Conservation (phyloP, 2,113 vertebrate species). For the Ophthalmolycus amberensis region DNA sequence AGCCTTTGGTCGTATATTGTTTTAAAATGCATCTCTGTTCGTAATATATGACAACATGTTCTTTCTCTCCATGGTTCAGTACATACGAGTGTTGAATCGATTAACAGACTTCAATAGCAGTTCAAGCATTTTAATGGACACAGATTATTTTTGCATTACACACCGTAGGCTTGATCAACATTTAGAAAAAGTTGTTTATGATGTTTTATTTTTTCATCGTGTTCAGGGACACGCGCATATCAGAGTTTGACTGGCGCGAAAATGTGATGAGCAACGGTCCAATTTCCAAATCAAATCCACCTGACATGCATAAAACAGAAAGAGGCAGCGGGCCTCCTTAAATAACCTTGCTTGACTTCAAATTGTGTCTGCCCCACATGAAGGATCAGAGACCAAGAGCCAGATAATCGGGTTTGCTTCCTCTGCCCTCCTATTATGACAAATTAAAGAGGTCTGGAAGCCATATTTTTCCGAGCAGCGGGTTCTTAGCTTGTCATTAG, state of each 20-base stretch:
- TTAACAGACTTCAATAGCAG: background rate
- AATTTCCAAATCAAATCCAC: constrained; percentile 80
- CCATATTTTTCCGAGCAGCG: constrained; percentile 78
- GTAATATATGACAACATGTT: constrained; percentile 33
- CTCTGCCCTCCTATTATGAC: constrained; percentile 83
- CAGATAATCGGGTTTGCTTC: constrained; percentile 82
- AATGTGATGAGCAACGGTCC: constrained; percentile 73
- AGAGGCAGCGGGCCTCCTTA: constrained; percentile 64
- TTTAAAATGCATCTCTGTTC: constrained; percentile 24
- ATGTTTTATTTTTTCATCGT: constrained; percentile 26
- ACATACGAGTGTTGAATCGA: constrained; percentile 25
- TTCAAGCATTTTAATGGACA: background rate
- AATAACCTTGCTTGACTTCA: constrained; percentile 76
- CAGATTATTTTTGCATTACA: constrained; percentile 30
- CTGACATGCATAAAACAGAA: constrained; percentile 64
- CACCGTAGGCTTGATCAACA: constrained; percentile 6
- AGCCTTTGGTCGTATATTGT: constrained; percentile 27
- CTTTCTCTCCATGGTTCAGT: background rate
- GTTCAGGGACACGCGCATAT: constrained; percentile 52
- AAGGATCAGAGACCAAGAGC: constrained; percentile 74
- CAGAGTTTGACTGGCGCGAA: constrained; percentile 58
- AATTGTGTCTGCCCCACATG: constrained; percentile 68
- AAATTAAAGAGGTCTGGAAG: constrained; percentile 86
- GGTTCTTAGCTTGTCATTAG: constrained; percentile 83
- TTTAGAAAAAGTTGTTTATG: constrained; percentile 31